Evolutionary conservation across 2,797 vertebrate genomes (phyloP).

Genomic region (Melanotaenia nigrans): DNA sequence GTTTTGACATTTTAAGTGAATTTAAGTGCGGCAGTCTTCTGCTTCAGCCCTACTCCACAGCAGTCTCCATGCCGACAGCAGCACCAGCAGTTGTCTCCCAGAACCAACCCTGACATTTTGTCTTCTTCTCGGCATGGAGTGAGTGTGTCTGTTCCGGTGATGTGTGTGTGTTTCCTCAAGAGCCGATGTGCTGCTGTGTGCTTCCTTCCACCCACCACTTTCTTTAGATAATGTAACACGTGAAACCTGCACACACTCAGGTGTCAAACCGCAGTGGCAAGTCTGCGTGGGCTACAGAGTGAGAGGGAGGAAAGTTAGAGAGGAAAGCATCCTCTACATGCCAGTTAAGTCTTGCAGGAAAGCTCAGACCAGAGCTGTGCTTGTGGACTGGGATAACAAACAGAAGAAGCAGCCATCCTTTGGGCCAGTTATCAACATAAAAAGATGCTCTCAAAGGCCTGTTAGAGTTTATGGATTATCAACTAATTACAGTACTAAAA

Average conservation of each 20-base stretch:
- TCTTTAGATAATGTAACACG: constrained; percentile 69
- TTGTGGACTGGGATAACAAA: neutral
- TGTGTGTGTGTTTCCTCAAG: constrained; percentile 2
- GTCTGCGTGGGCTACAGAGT: constrained; percentile 61
- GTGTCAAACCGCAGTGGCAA: constrained; percentile 70
- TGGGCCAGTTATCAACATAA: neutral
- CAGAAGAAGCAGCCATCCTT: neutral
- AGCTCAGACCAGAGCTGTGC: constrained; percentile 16
- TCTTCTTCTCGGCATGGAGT: constrained; percentile 55
- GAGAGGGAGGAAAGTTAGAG: constrained; percentile 19
- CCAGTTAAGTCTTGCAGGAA: constrained; percentile 25
- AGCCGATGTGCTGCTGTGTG: constrained; percentile 46
- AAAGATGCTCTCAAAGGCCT: neutral
- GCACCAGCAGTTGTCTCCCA: constrained; percentile 66
- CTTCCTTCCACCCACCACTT: constrained; percentile 72
- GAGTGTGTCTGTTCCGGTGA: constrained; percentile 17
- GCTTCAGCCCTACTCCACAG: constrained; percentile 54
- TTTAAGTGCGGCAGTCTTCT: constrained; percentile 66
- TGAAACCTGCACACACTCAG: constrained; percentile 62
- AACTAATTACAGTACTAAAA: constrained; percentile 29
- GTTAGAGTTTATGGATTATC: neutral
- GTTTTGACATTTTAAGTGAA: constrained; percentile 79
- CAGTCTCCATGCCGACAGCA: constrained; percentile 66
- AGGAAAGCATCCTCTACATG: constrained; percentile 29
- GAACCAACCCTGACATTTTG: constrained; percentile 73